phyloP scores from a whole-genome alignment of 2,888 invertebrate species.

The Entomobrya proxima region DNA sequence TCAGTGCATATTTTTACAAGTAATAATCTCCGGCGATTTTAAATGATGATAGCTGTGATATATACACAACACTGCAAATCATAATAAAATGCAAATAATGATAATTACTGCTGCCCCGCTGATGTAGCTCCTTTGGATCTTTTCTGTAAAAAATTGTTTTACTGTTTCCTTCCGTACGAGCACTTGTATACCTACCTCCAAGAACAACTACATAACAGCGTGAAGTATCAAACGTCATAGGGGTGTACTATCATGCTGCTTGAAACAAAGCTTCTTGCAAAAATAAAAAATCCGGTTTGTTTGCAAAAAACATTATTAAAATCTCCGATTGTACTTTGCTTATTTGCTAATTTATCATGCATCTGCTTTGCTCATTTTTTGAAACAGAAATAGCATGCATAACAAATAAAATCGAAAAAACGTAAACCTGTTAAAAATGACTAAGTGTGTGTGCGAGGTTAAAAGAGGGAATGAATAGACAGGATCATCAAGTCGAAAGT shows the following conservation, averaged over 20 bases:
- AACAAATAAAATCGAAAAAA: slow-evolving; percentile 13
- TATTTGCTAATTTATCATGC: slow-evolving; percentile 46
- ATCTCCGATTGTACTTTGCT: slow-evolving; percentile 6
- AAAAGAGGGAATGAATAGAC: slow-evolving; percentile 26
- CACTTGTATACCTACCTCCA: background rate
- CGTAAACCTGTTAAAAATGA: slow-evolving; percentile 45
- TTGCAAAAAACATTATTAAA: slow-evolving; percentile 28
- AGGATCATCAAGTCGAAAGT: background rate
- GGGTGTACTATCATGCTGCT: background rate
- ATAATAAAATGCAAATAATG: slow-evolving; percentile 49
- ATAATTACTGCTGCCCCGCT: slow-evolving; percentile 50
- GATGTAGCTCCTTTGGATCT: slow-evolving; percentile 11
- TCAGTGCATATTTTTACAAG: slow-evolving; percentile 24
- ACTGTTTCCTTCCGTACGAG: slow-evolving; percentile 39
- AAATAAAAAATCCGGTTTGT: slow-evolving; percentile 49
- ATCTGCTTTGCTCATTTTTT: slow-evolving; percentile 11
- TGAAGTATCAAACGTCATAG: background rate
- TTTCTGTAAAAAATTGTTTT: slow-evolving; percentile 8
- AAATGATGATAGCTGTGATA: slow-evolving; percentile 30
- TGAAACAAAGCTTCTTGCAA: background rate
- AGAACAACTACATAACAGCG: background rate
- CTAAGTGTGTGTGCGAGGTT: background rate
- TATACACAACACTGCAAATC: slow-evolving; percentile 17
- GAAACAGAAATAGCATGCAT: slow-evolving; percentile 6
- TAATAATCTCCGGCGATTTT: slow-evolving; percentile 14